phyloP scores from a whole-genome alignment of 2,888 invertebrate genomes.

The Blastobasis lacticolella region DNA sequence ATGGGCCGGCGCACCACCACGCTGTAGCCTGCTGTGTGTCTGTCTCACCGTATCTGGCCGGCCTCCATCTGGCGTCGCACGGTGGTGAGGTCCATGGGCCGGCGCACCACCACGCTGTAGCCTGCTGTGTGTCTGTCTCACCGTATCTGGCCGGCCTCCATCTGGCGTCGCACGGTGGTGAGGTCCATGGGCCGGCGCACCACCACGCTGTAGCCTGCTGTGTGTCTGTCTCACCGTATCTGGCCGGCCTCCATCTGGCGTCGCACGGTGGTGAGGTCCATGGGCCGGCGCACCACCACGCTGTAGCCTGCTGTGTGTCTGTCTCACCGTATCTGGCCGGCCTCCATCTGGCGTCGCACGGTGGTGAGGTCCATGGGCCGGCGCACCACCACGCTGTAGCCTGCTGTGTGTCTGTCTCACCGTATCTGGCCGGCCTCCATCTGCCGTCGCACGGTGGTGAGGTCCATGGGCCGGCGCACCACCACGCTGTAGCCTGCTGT shows the following conservation, averaged over 20 bases:
- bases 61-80: conserved; percentile 91
- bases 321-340: conserved; percentile 77
- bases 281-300: conserved; percentile 83
- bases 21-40: too few species aligned
- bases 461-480: conserved; percentile 90
- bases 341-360: conserved; percentile 91
- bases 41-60: conserved; percentile 79
- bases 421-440: conserved; percentile 87
- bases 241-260: conserved; percentile 90
- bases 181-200: conserved; percentile 92
- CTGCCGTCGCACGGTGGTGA: conserved; percentile 87
- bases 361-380: conserved; percentile 91
- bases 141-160: conserved; percentile 86
- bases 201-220: conserved; percentile 86
- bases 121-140: too few species aligned
- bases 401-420: conserved; percentile 18
- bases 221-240: conserved; percentile 56
- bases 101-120: conserved; percentile 84
- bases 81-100: conserved; percentile 90
- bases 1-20: conserved; percentile 87
- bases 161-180: conserved; percentile 86
- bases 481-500: conserved; percentile 32
- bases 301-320: too few species aligned
- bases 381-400: conserved; percentile 70
- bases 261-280: conserved; percentile 90